Base-by-base conservation (phyloP, 2,797 vertebrate genomes). In the Coranthus polyacanthus region DNA sequence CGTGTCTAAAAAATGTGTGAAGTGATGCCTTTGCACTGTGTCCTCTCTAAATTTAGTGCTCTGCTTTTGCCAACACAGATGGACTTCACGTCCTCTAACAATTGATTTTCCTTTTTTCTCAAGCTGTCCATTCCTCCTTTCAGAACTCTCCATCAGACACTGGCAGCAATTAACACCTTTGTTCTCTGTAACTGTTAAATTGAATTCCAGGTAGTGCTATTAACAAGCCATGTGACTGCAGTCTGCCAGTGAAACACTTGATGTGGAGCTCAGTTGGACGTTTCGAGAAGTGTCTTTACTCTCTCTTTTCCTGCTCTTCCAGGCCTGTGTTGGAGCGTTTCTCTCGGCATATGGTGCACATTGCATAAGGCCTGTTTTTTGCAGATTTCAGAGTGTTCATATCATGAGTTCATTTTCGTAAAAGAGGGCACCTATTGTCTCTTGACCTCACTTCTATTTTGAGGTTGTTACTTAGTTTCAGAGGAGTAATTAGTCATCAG, bases 201-300 rank as follows among this genome's bases (percentile, higher is more conserved):
- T 61, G 26, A 32, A 49, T 60, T 86, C 82, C 80, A 83, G 72
- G 62, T 57, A 47, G 20, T 10, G n/a, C 17, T 46, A 5, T 42
- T 44, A 41, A 52, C 57, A 44, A 43, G 36, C 12, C n/a, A 1
- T 24, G 17, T 6, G 47, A n/a, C 69, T 17, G 10, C 67, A 12
- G 38, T 12, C 42, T 75, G 72, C 76, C 82, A 85, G 72, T 22
- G 2, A 71, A 73, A 59, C 32, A 9, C 53, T 80, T 83, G 49
- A 87, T 73, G 68, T 42, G 6, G 37, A 56, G 34, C 69, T 79
- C 67, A 77, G 6, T 74, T 36, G 44, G 61, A 54, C 44, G 43
- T 70, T 53, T 9, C n/a, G 39, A 42, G 13, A 42, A 45, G 37
- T 12, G 11, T 17, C 32, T 72, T 12, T 26, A 18, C 64, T 54